Evolutionary conservation across 2,797 vertebrate genomes (phyloP), one percentile per base, ranked within the genome.

Genomic region (Hypotaenidia okinawae): DNA sequence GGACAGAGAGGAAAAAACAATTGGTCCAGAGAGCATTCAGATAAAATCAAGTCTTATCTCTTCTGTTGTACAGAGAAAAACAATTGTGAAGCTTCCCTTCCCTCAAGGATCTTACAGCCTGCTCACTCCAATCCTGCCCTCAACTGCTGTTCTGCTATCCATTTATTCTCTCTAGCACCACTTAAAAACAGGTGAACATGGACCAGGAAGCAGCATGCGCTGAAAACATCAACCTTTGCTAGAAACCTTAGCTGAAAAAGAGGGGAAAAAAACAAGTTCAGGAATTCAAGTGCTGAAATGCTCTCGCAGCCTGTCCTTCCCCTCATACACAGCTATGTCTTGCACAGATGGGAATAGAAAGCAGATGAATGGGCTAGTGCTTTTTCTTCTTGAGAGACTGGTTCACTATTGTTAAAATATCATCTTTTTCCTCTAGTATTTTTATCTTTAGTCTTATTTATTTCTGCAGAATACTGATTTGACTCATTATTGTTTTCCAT

Each of bases 31-130:
- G 86, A 94, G 82, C 64, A n/a, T 85, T 91, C 57, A 78, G 86
- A 75, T 92, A 94, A 95, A 94, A 72, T 74, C 45, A 49, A 90
- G 52, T 32, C 91, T 96, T 94, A 95, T 86, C 94, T 10, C 57
- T 74, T 9, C 77, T 63, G 64, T 27, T 47, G 73, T 19, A 52
- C 5, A 28, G 72, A 94, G 89, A 75, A 93, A 94, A 95, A 96
- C 79, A 75, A 59, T 37, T 35, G 68, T 25, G 86, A 47, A 83
- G 67, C 51, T 59, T 25, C 85, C 90, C 72, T 92, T 64, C 85
- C 84, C 92, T 93, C 45, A 87, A 93, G 79, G 84, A 84, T 73
- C 54, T 52, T 70, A 41, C 67, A 87, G 10, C 16, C 51, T 55
- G 64, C 37, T 58, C n/a, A 0, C 82, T 54, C 70, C 68, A 59